Conservation (phyloP, 2,888 invertebrate species). For the Melanargia galathea region DNA sequence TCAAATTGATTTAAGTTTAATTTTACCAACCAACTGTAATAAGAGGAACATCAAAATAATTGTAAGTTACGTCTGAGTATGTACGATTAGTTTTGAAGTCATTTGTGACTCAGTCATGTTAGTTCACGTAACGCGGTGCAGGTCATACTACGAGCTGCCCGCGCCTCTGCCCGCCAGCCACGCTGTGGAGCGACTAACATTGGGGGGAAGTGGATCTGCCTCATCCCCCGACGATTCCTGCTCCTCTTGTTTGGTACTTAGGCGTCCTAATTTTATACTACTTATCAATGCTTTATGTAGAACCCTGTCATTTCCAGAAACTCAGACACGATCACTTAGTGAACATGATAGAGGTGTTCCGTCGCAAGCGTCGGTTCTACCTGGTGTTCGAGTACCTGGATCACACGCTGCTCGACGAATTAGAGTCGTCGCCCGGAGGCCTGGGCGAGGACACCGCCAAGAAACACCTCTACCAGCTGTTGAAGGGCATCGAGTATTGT, state of each 20-base stretch:
- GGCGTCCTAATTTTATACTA: too few relatives aligned
- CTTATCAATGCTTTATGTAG: neutral
- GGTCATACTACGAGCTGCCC: too few relatives aligned
- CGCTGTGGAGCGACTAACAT: too few relatives aligned
- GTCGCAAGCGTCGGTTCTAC: slow-evolving; percentile 91
- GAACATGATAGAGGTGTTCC: slow-evolving; percentile 93
- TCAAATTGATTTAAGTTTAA: neutral
- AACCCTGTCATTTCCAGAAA: slow-evolving; percentile 81
- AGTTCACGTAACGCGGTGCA: too few relatives aligned
- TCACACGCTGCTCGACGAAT: slow-evolving; percentile 91
- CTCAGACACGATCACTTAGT: slow-evolving; percentile 94
- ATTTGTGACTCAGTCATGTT: too few relatives aligned
- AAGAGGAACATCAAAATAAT: too few relatives aligned
- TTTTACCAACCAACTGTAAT: neutral
- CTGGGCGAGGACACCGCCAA: slow-evolving; percentile 88
- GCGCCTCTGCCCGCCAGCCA: too few relatives aligned
- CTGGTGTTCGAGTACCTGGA: slow-evolving; percentile 94
- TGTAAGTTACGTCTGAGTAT: too few relatives aligned
- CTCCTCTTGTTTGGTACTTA: too few relatives aligned
- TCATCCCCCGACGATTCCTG: too few relatives aligned
- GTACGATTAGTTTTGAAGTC: too few relatives aligned
- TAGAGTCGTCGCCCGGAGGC: slow-evolving; percentile 87
- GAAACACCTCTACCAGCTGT: slow-evolving; percentile 90
- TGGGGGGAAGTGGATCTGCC: too few relatives aligned
- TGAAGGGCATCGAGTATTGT: slow-evolving; percentile 91